These are phyloP conservation scores for Muntiacus reevesi DNA, from an alignment of 2,113 vertebrate species.

Conservation along the genomic window DNA sequence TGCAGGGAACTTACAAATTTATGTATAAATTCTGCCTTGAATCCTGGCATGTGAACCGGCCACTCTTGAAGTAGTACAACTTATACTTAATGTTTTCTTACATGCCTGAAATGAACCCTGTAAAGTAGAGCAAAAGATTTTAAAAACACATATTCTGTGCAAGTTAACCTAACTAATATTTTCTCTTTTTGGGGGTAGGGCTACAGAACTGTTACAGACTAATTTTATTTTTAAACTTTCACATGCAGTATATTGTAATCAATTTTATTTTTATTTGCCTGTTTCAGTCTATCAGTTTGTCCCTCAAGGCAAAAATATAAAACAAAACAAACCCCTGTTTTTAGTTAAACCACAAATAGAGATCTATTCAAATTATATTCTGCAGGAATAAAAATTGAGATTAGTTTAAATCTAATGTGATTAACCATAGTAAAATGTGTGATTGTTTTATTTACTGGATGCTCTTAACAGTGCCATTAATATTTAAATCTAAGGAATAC, in stretches of 20 bases:
- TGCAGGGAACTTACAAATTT: not conserved
- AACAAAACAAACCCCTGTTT: not conserved
- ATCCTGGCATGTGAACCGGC: not conserved
- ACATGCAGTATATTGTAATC: not conserved
- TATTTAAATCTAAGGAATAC: not conserved
- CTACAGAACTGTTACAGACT: not conserved
- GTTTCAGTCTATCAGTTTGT: not conserved
- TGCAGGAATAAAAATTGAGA: not conserved
- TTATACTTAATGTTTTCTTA: not conserved
- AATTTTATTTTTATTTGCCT: not conserved
- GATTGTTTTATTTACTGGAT: conserved; percentile 16
- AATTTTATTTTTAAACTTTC: not conserved
- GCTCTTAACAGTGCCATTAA: not conserved
- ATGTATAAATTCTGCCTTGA: conserved; percentile 6
- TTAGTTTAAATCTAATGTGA: conserved; percentile 25
- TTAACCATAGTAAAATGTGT: conserved; percentile 19
- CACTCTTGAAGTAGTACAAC: not conserved
- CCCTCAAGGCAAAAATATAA: conserved; percentile 1
- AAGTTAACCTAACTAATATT: not conserved
- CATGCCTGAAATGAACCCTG: not conserved
- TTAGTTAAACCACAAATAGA: not conserved
- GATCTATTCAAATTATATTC: not conserved
- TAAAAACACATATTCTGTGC: not conserved
- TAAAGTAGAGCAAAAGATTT: not conserved
- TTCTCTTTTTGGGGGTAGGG: not conserved